Percentiles rank a stretch among this genome's conserved stretches.
These are phyloP conservation scores for Andrena minutula DNA, from an alignment of 2,888 invertebrate species.

Conservation along the genomic window DNA sequence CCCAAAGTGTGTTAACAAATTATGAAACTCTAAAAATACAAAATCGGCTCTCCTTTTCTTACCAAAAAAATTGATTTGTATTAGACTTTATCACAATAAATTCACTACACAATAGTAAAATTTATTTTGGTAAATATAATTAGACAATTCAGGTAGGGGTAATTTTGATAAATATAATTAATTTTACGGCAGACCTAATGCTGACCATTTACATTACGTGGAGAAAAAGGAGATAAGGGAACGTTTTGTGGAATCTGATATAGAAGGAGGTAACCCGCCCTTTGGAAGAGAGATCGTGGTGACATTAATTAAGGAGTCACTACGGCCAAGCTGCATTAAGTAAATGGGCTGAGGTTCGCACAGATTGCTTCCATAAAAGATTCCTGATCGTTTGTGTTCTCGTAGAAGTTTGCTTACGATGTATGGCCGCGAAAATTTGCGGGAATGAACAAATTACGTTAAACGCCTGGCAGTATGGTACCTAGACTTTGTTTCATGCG, in stretches of 20 bases:
- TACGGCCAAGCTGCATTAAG: slow-evolving; percentile 55
- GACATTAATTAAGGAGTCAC: slow-evolving; percentile 61
- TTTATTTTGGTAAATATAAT: no score
- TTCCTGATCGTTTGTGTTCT: slow-evolving; percentile 52
- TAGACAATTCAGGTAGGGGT: neutral
- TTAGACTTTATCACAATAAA: no score
- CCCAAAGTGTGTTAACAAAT: no score
- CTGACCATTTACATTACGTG: slow-evolving; percentile 21
- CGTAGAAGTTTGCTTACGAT: slow-evolving; percentile 26
- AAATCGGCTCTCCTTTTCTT: no score
- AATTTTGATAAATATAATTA: slow-evolving; percentile 2
- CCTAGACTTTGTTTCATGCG: neutral
- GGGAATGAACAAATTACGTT: slow-evolving; percentile 52
- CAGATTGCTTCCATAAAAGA: slow-evolving; percentile 60
- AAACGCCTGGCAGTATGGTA: slow-evolving; percentile 7
- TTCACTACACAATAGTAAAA: no score
- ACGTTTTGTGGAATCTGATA: slow-evolving; percentile 23
- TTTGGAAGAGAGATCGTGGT: slow-evolving; percentile 45
- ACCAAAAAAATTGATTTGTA: no score
- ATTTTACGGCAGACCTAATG: neutral
- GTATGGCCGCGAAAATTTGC: slow-evolving; percentile 46
- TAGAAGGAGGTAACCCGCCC: slow-evolving; percentile 27
- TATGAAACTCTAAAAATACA: no score
- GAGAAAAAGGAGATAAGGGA: neutral
- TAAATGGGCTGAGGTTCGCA: slow-evolving; percentile 46